Base-by-base conservation (phyloP, 1,140 invertebrate genomes). In the Carcinoscorpius rotundicauda region DNA sequence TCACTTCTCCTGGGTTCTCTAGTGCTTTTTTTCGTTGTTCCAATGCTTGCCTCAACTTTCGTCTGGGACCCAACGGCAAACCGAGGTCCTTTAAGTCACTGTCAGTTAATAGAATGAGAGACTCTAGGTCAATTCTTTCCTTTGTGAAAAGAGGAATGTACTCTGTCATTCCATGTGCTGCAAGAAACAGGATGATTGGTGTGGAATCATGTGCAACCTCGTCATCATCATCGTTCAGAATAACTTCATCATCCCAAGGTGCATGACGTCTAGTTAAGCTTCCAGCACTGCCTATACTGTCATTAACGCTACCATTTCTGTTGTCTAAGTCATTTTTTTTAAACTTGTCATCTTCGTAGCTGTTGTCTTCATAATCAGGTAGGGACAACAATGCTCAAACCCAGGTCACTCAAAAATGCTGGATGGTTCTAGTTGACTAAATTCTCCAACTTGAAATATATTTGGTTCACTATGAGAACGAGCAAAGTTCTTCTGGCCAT, bases 111-210 rank as follows among this genome's bases (percentile, higher is more conserved):
- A 95, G 78, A 83, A 94, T 87, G 8, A 97, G 76, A 0, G 93
- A 87, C 59, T 95, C 89, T 66, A 97, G 78, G 79, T 97, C 93
- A 51, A 97, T 92, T 76, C 93, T 87, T 75, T 97, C 92, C 61
- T 87, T 84, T 58, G 87, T 83, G 71, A 98, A 92, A 69, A 81
- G 82, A 66, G 78, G 79, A 71, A 86, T 78, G 73, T 88, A 92
- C 67, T 89, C 85, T 0, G 81, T 79, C 0, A 93, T 76, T 3
- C 87, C 88, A 77, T 85, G 85, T 0, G 90, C 87, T 8, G 85
- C 86, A 11, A 98, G 79, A 75, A 97, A 97, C 10, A 69, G 9
- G 29, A 61, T 60, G 2, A 69, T 51, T 0, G 62, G 64, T 49
- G 10, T 48, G 10, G 58, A 49, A 5, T 29, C 29, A 29, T 29